These are phyloP conservation scores for Zeus faber DNA, from an alignment of 2,113 vertebrate genomes.

Conservation along the genomic window DNA sequence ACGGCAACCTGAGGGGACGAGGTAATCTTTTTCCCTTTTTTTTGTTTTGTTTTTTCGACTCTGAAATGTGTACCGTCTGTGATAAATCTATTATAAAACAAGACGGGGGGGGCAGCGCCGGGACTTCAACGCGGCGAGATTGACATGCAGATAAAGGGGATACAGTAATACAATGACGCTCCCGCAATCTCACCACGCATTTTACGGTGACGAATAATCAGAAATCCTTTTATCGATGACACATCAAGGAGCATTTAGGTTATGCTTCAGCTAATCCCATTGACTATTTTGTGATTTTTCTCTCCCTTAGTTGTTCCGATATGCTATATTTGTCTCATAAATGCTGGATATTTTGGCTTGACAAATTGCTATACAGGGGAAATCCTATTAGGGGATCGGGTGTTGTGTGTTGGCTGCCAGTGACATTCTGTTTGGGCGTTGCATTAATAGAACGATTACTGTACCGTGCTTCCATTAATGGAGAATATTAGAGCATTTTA, in stretches of 20 bases:
- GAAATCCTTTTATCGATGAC: slow-evolving; percentile 77
- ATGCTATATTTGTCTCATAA: slow-evolving; percentile 74
- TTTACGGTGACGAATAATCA: slow-evolving; percentile 75
- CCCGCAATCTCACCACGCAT: slow-evolving; percentile 52
- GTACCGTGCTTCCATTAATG: slow-evolving; percentile 65
- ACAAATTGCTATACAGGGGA: slow-evolving; percentile 66
- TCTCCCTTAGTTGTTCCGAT: slow-evolving; percentile 59
- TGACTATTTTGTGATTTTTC: slow-evolving; percentile 69
- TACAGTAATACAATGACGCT: slow-evolving; percentile 57
- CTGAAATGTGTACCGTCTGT: slow-evolving; percentile 57
- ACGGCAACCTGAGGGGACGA: slow-evolving; percentile 55
- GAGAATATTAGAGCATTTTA: slow-evolving; percentile 52
- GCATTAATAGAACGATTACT: slow-evolving; percentile 53
- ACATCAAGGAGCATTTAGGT: slow-evolving; percentile 75
- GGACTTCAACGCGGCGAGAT: slow-evolving; percentile 65
- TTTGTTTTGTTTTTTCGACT: slow-evolving; percentile 18
- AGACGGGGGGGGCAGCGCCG: slow-evolving; percentile 44
- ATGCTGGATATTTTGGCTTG: slow-evolving; percentile 67
- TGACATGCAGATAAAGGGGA: slow-evolving; percentile 70
- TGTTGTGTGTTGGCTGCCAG: slow-evolving; percentile 56
- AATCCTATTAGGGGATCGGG: slow-evolving; percentile 69
- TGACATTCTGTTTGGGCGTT: slow-evolving; percentile 64
- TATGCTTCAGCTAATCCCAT: slow-evolving; percentile 73
- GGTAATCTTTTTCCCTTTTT: slow-evolving; percentile 50
- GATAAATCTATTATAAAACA: slow-evolving; percentile 64